Evolutionary conservation across 2,888 invertebrate genomes (phyloP).

Genomic region (Cordilura impudica): DNA sequence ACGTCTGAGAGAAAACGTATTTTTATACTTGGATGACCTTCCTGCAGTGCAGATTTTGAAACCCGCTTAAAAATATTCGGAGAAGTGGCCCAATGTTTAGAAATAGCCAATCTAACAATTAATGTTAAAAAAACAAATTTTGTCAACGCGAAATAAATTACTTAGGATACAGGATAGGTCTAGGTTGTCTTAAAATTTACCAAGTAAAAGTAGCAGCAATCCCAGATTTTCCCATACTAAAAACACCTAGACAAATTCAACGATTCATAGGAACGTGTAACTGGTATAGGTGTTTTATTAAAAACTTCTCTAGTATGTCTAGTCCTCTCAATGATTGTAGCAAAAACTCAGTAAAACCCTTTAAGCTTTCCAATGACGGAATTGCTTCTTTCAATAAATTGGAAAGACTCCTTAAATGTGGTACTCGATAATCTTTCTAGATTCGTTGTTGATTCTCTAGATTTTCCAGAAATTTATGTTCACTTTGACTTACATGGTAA

Average conservation of each 20-base stretch:
- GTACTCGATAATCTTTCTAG: slow-evolving; percentile 17
- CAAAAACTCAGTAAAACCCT: slow-evolving; percentile 9
- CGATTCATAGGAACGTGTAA: slow-evolving; percentile 37
- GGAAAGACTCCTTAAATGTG: slow-evolving; percentile 36
- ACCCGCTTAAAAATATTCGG: neutral
- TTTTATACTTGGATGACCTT: slow-evolving; percentile 21
- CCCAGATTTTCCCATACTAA: slow-evolving; percentile 20
- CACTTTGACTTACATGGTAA: neutral
- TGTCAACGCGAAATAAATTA: slow-evolving; percentile 31
- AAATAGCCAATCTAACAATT: slow-evolving; percentile 12
- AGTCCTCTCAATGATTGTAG: slow-evolving; percentile 35
- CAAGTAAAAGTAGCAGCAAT: slow-evolving; percentile 33
- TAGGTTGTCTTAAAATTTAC: slow-evolving; percentile 19
- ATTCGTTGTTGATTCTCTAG: neutral
- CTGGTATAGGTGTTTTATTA: slow-evolving; percentile 29
- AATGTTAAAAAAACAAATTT: too few species aligned
- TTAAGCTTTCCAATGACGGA: slow-evolving; percentile 6
- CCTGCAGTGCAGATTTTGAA: slow-evolving; percentile 19
- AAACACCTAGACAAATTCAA: slow-evolving; percentile 18
- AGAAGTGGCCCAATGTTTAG: slow-evolving; percentile 14
- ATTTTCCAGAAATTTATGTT: neutral
- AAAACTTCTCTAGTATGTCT: slow-evolving; percentile 12
- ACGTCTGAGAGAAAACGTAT: too few species aligned
- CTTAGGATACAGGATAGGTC: slow-evolving; percentile 14
- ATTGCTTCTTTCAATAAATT: slow-evolving; percentile 2